phyloP scores from a whole-genome alignment of 1,140 invertebrate species.

The Aricia agestis region DNA sequence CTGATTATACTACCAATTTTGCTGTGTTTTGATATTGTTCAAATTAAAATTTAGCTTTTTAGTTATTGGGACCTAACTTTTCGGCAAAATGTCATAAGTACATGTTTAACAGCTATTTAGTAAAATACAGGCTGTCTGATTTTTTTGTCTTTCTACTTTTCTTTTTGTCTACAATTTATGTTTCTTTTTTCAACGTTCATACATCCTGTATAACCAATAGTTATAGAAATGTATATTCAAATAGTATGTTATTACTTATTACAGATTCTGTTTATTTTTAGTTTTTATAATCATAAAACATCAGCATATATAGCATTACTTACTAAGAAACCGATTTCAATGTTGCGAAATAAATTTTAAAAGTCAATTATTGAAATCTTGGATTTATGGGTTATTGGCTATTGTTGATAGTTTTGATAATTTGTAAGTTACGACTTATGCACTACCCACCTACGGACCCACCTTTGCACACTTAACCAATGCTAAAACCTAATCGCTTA shows the following conservation, averaged over 20 bases:
- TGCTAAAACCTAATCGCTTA: not conserved
- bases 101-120: not conserved
- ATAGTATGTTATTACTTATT: not conserved
- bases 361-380: not conserved
- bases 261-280: not conserved
- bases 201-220: not conserved
- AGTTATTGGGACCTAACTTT: not conserved
- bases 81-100: not conserved
- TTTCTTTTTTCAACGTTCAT: not conserved
- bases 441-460: not conserved
- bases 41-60: not conserved
- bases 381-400: not conserved
- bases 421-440: not conserved
- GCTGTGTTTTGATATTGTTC: constrained; percentile 1
- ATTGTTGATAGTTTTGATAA: not conserved
- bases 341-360: too few species aligned
- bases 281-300: not conserved
- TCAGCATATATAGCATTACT: too few species aligned
- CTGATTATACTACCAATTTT: not conserved
- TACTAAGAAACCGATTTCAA: too few species aligned
- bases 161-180: not conserved
- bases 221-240: not conserved
- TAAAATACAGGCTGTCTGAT: not conserved
- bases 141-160: not conserved
- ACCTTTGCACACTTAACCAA: not conserved